These are phyloP conservation scores for Sinocyclocheilus grahami DNA, from an alignment of 2,113 vertebrate species.

Conservation along the genomic window DNA sequence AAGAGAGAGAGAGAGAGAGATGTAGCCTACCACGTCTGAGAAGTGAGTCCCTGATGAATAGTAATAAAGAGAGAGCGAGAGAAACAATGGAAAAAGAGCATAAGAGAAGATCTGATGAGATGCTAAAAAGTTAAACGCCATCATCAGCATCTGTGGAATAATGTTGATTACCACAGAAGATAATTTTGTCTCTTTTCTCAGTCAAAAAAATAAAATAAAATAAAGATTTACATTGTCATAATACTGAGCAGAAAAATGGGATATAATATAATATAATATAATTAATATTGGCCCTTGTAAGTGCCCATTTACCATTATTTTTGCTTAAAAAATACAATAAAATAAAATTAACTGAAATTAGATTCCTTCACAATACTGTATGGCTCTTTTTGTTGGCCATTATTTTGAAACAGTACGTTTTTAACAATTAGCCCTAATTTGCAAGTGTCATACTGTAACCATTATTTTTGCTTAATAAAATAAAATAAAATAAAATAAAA, in stretches of 20 bases:
- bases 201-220: neutral
- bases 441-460: neutral
- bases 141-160: neutral
- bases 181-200: too few species aligned
- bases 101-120: neutral
- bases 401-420: neutral
- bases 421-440: neutral
- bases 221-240: neutral
- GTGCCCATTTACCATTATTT: neutral
- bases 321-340: neutral
- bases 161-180: neutral
- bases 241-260: neutral
- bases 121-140: neutral
- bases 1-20: neutral
- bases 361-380: neutral
- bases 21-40: neutral
- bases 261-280: neutral
- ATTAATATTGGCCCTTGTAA: neutral
- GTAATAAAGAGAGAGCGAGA: conserved; percentile 31
- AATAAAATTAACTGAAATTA: neutral
- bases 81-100: neutral
- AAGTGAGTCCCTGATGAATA: conserved; percentile 27
- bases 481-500: neutral
- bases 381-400: neutral
- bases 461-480: neutral